A percentile compares a stretch with the other conserved stretches of the same genome.
These are phyloP conservation scores for Myocastor coypus DNA, from an alignment of 2,113 vertebrate species.

Conservation along the genomic window DNA sequence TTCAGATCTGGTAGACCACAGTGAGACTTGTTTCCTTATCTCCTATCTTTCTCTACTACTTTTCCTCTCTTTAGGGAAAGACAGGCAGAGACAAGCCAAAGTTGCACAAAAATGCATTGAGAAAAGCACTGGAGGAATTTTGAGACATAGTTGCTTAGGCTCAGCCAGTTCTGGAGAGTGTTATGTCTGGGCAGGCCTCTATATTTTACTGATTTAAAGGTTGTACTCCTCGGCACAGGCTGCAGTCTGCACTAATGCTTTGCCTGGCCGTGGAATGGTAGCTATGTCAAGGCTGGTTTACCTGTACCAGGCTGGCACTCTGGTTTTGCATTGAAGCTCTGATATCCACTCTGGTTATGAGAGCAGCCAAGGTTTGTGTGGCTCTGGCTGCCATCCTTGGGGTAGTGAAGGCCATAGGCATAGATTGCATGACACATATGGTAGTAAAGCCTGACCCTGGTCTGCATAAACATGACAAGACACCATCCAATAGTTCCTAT, in stretches of 20 bases:
- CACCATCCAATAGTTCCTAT: background rate
- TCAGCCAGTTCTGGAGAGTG: background rate
- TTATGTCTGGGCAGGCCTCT: background rate
- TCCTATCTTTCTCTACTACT: background rate
- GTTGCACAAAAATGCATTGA: background rate
- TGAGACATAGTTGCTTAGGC: background rate
- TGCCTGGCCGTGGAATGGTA: background rate
- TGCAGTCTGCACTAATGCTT: background rate
- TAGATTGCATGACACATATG: background rate
- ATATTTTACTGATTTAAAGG: background rate
- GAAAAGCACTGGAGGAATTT: background rate
- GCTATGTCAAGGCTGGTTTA: background rate
- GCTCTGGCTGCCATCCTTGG: no score
- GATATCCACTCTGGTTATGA: background rate
- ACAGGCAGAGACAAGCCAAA: background rate
- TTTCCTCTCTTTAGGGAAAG: constrained; percentile 16
- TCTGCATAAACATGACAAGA: background rate
- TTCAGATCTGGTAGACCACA: background rate
- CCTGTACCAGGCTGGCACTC: background rate
- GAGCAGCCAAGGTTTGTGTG: background rate
- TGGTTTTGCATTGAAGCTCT: background rate
- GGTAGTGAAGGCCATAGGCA: background rate
- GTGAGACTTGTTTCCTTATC: background rate
- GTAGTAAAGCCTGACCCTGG: background rate
- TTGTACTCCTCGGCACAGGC: background rate